Evolutionary conservation across 1,140 invertebrate species (phyloP).

Genomic region (Drosophila ogumai): DNA sequence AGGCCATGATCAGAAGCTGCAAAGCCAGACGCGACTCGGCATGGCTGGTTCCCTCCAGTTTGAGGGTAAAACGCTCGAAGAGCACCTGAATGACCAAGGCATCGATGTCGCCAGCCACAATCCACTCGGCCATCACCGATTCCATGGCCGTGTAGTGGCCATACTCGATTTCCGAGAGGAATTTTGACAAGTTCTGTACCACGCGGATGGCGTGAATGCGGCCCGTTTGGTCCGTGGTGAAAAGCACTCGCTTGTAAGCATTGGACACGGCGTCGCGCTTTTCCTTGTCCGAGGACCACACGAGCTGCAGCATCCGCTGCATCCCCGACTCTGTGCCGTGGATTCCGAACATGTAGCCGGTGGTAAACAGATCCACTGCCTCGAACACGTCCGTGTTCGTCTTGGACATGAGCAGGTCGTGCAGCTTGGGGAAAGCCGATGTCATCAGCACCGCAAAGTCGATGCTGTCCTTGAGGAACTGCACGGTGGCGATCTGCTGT

Average conservation of each 20-base stretch:
- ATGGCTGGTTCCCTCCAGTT: slow-evolving; percentile 89
- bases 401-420: slow-evolving; percentile 90
- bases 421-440: slow-evolving; percentile 89
- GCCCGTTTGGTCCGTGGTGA: slow-evolving; percentile 70
- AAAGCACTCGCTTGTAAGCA: slow-evolving; percentile 85
- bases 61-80: slow-evolving; percentile 93
- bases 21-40: slow-evolving; percentile 90
- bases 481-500: slow-evolving; percentile 86
- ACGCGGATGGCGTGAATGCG: slow-evolving; percentile 85
- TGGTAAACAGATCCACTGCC: slow-evolving; percentile 93
- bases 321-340: slow-evolving; percentile 90
- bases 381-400: slow-evolving; percentile 92
- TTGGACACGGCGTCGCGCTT: slow-evolving; percentile 87
- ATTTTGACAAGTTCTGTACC: slow-evolving; percentile 88
- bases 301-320: slow-evolving; percentile 90
- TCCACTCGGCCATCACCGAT: slow-evolving; percentile 89
- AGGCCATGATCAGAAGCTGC: slow-evolving; percentile 90
- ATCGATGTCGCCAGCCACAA: slow-evolving; percentile 87
- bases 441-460: slow-evolving; percentile 89
- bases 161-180: slow-evolving; percentile 87
- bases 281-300: slow-evolving; percentile 88
- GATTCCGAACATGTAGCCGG: slow-evolving; percentile 91
- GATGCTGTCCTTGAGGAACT: slow-evolving; percentile 87
- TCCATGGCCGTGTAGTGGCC: slow-evolving; percentile 90
- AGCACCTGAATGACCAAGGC: slow-evolving; percentile 88